Base-by-base conservation (phyloP, 2,113 vertebrate species). In the Apeltes quadracus region DNA sequence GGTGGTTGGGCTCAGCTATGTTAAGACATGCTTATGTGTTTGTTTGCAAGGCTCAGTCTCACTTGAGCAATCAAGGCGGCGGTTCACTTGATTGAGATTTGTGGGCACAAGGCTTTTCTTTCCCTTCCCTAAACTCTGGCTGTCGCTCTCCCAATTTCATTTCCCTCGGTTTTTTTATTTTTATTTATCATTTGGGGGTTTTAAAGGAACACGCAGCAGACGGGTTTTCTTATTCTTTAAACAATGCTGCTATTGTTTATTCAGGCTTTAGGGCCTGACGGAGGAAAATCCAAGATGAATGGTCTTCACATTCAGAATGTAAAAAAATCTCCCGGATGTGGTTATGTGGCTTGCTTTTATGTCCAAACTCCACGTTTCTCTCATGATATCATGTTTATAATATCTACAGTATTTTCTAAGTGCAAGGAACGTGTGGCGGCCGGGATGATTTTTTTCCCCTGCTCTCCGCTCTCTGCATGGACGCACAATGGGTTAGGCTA, bases 61-160 rank as follows among this genome's bases (percentile, higher is more conserved):
- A 83, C 78, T 85, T 46, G 46, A 83, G 75, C 78, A 88, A 84
- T 87, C 82, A 86, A 86, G 83, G 61, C 69, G 13, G 63, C 18
- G 69, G 76, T 87, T 82, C 78, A 73, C 74, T 82, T 85, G 84
- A 90, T 79, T 78, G 80, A 86, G 79, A 87, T 76, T 81, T 84
- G 84, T 76, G 66, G 63, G 27, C 66, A 54, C 51, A 32, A 48
- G 4, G 8, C 23, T 36, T 57, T 32, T 27, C 14, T 23, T 51
- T 18, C 16, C 20, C 4, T 9, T 25, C 14, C 13, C 58, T 41
- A 36, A 59, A 53, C 27, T 70, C 1, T 29, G 15, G 22, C 54
- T 80, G 39, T 68, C 7, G 0, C 61, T 65, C 53, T 72, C n/a
- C 25, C 39, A 5, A 38, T n/a, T 20, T 27, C 0, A 43, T 38